Evolutionary conservation across 1,140 invertebrate species (phyloP).

Genomic region (Zophobas atratus): DNA sequence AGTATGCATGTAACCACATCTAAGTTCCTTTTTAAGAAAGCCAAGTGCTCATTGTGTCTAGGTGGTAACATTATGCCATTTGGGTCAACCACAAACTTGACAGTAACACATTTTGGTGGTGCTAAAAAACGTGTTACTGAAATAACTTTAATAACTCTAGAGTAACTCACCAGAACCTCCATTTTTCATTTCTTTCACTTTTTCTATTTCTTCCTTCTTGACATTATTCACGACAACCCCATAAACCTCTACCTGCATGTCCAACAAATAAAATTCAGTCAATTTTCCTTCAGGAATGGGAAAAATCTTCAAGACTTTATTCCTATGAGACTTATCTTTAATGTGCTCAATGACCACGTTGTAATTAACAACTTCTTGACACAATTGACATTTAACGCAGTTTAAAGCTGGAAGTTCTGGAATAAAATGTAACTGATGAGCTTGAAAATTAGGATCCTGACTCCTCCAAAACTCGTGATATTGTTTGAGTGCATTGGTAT

Average conservation of each 20-base stretch:
- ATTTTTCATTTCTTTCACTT: constrained; percentile 11
- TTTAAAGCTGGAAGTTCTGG: constrained; percentile 27
- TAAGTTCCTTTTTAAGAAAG: constrained; percentile 42
- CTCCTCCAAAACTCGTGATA: constrained; percentile 58
- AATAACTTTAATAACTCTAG: constrained; percentile 5
- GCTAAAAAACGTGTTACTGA: not conserved
- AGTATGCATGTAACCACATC: constrained; percentile 44
- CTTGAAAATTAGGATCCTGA: constrained; percentile 53
- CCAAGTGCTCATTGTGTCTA: constrained; percentile 53
- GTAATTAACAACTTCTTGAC: constrained; percentile 13
- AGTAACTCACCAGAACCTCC: constrained; percentile 2
- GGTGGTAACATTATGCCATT: constrained; percentile 51
- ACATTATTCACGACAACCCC: constrained; percentile 51
- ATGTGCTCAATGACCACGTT: constrained; percentile 47
- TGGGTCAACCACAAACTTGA: constrained; percentile 51
- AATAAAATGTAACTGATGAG: constrained; percentile 59
- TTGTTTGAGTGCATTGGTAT: constrained; percentile 35
- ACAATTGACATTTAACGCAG: constrained; percentile 49
- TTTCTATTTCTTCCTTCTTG: constrained; percentile 17
- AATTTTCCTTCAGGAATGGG: constrained; percentile 23
- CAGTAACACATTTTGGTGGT: constrained; percentile 35
- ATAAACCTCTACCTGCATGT: constrained; percentile 54
- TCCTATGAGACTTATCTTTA: constrained; percentile 48
- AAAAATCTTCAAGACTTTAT: constrained; percentile 50
- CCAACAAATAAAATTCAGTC: constrained; percentile 50